Base-by-base conservation (phyloP, 2,797 vertebrate species). In the Etheostoma perlongum region DNA sequence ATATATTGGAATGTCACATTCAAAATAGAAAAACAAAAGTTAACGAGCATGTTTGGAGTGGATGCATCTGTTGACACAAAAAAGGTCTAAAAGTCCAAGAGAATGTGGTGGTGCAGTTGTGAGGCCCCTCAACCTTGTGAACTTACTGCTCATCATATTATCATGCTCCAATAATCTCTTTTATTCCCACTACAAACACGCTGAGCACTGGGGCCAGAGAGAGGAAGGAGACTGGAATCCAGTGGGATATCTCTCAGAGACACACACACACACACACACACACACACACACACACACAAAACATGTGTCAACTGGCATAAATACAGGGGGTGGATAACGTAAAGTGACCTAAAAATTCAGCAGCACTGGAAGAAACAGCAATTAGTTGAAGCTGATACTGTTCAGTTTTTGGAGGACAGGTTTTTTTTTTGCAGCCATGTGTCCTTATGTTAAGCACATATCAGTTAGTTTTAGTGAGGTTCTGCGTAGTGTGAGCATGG, bases 101-200 rank as follows among this genome's bases (percentile, higher is more conserved):
- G 57, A 46, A 30, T 2, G 46, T 54, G 3, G 33, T 66, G 62
- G 0, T 10, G 72, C 53, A 5, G 52, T 44, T 44, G 42, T 0
- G 58, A 67, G 84, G 74, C 83, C 64, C 52, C 75, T 69, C 74
- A 46, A 18, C 72, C 62, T 16, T 67, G n/a, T 66, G 27, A 30
- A 72, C 68, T 57, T 82, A 57, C 66, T 79, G 74, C 71, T 82
- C 69, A 65, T 85, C 85, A 42, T 44, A 68, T 92, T 85, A 88
- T 87, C 88, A 90, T 84, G 94, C 92, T 92, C 94, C 85, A 94
- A 82, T 94, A 92, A 93, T 70, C 84, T 63, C 79, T 59, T 91
- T 92, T 89, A 87, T 84, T 73, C 63, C 21, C 69, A 70, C 53
- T 81, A 16, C 71, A 88, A 88, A 87, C 89, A 82, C n/a, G 40